These are phyloP conservation scores for Melinopterus prodromus DNA, from an alignment of 2,888 invertebrate species.

Conservation along the genomic window DNA sequence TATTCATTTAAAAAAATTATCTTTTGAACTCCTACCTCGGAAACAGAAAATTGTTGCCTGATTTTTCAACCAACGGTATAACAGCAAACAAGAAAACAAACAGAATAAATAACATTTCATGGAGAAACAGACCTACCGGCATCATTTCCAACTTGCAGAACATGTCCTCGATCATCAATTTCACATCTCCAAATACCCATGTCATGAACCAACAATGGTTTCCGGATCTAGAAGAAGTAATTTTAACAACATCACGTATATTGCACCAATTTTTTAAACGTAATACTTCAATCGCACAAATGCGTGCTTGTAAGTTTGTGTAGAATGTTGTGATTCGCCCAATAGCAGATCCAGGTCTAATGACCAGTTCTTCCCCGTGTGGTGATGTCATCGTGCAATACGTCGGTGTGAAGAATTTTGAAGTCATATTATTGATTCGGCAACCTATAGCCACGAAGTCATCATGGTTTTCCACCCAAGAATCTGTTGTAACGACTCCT, in stretches of 20 bases:
- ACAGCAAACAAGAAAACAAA: no score
- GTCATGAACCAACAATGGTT: slow-evolving; percentile 39
- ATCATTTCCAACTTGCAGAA: slow-evolving; percentile 28
- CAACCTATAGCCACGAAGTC: slow-evolving; percentile 38
- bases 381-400: slow-evolving; percentile 40
- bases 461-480: slow-evolving; percentile 32
- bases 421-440: slow-evolving; percentile 19
- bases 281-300: slow-evolving; percentile 40
- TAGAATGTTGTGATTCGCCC: slow-evolving; percentile 37
- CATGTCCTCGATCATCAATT: slow-evolving; percentile 23
- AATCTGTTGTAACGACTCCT: not conserved
- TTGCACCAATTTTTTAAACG: not conserved
- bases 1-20: no score
- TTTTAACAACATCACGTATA: not conserved
- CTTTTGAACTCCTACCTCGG: no score
- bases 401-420: not conserved
- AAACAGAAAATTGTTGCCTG: no score
- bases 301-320: slow-evolving; percentile 36
- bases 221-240: slow-evolving; percentile 28
- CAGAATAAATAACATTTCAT: not conserved
- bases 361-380: slow-evolving; percentile 27
- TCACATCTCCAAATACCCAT: slow-evolving; percentile 42
- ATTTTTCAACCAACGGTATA: no score
- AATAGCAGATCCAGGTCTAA: slow-evolving; percentile 30
- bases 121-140: slow-evolving; percentile 15